Evolutionary conservation across 2,797 vertebrate genomes (phyloP).

Genomic region (Graptemys geographica): DNA sequence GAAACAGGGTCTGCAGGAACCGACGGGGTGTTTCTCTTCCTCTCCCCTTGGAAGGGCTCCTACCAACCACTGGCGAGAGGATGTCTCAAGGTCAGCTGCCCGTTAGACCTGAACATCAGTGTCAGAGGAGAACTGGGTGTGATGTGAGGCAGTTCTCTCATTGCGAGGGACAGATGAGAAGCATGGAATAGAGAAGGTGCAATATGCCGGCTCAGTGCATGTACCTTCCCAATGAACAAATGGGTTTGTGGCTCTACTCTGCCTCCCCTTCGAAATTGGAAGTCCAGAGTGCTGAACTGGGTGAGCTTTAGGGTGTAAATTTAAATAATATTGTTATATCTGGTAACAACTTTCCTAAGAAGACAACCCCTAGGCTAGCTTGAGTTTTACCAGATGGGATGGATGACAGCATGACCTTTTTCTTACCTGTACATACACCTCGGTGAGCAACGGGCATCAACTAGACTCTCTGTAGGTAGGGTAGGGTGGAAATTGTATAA

Average conservation of each 20-base stretch:
- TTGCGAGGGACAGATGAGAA: neutral
- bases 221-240: too few relatives aligned
- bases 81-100: too few relatives aligned
- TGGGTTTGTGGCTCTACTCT: too few relatives aligned
- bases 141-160: neutral
- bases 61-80: fast-evolving
- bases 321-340: neutral
- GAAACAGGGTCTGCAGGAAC: neutral
- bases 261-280: too few relatives aligned
- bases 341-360: too few relatives aligned
- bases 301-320: neutral
- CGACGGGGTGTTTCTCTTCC: neutral
- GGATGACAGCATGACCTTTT: neutral
- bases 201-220: neutral
- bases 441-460: neutral
- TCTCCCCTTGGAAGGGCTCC: fast-evolving
- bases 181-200: neutral
- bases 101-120: neutral
- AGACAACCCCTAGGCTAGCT: neutral
- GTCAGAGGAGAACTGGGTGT: neutral
- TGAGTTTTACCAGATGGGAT: neutral
- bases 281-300: neutral
- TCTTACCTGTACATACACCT: neutral
- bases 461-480: neutral
- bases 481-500: neutral